Base-by-base conservation (phyloP, 2,797 vertebrate genomes). In the Jordanella pulchra region DNA sequence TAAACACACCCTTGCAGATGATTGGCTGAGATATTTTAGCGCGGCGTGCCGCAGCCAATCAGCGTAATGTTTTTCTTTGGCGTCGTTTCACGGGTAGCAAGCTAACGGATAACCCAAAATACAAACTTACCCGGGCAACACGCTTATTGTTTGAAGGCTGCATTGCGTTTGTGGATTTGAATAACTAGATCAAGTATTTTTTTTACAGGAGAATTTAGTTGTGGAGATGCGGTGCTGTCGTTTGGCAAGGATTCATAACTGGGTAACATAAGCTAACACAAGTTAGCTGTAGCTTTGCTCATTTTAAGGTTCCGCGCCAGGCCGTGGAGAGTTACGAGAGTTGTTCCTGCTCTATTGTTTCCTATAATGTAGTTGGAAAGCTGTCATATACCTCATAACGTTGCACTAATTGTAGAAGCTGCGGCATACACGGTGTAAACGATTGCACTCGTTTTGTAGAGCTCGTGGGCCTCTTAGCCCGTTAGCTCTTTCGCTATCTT, bases 11-110 rank as follows among this genome's bases (percentile, higher is more conserved):
- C 78, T 75, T 80, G 64, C 2, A 4, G 0, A 0, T 80, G 84
- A 95, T 95, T 95, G 95, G 95, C 55, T 2, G 73, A 78, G 54
- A 69, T 50, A 35, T 93, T 94, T 95, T 89, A 92, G 94, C 94
- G 94, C 94, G 93, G 81, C 86, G 89, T 47, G 27, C 63, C 73
- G 73, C 44, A 88, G 83, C 94, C 95, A 95, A 95, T 95, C 89
- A 86, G 69, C 56, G 53, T 55, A 91, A 91, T 95, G 93, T 94
- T 95, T 92, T 94, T 90, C 89, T 87, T 25, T 88, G 80, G 79
- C 84, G 85, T 89, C 85, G 89, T 55, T 73, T 83, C 78, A 80
- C 83, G 78, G 84, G 89, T 92, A 91, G 93, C 90, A 90, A 91
- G 89, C 89, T 91, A 88, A 86, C 81, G 84, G 83, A 82, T 90